These are phyloP conservation scores for Gila robusta DNA, from an alignment of 2,797 vertebrate species.

Conservation along the genomic window DNA sequence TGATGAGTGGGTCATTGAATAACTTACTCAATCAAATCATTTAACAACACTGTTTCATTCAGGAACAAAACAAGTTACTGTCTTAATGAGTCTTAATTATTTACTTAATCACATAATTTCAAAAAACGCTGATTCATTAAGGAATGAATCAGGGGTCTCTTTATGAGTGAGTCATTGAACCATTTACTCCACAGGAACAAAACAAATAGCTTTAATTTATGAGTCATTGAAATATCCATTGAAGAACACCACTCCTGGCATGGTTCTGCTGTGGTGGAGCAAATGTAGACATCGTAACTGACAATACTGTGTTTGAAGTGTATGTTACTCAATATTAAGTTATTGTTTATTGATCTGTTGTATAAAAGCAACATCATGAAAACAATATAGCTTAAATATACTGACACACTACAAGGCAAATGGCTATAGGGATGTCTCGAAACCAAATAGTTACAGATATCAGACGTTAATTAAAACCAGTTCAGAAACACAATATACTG, in stretches of 20 bases:
- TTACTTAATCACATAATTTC: background rate
- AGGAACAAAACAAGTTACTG: background rate
- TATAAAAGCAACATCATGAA: background rate
- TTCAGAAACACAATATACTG: constrained; percentile 40
- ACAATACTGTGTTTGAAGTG: background rate
- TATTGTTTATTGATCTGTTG: background rate
- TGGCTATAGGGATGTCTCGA: background rate
- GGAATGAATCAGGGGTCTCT: background rate
- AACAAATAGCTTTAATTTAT: background rate
- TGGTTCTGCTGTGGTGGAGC: background rate
- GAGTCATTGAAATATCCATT: background rate
- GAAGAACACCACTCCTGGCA: background rate
- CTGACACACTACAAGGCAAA: background rate
- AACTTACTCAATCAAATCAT: background rate
- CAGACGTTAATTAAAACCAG: constrained; percentile 64
- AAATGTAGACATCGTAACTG: background rate
- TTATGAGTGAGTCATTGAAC: background rate
- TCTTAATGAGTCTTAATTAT: background rate
- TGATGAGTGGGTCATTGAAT: background rate
- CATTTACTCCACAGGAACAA: background rate
- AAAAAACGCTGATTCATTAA: background rate
- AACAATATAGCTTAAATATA: background rate
- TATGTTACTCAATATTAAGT: background rate
- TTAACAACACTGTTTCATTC: background rate
- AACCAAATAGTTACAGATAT: constrained; percentile 23